Evolutionary conservation across 1,140 invertebrate species (phyloP), one percentile per base, ranked within the genome.

Genomic region (Saccostrea cuccullata): DNA sequence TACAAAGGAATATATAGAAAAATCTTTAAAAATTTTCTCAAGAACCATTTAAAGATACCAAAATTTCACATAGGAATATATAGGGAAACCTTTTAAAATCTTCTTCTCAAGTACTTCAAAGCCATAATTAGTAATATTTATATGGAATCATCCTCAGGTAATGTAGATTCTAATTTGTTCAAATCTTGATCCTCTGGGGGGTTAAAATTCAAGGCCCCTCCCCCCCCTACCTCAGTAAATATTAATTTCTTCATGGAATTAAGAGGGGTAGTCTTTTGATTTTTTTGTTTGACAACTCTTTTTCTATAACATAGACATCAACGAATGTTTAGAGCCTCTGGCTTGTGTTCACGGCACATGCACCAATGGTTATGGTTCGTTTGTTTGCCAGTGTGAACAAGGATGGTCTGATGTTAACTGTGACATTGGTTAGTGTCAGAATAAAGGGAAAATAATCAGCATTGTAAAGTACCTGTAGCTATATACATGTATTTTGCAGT

Each of bases 391-490:
- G n/a, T 85, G 84, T 67, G 6, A n/a, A 17, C 84, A 60, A n/a
- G 84, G 84, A 47, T 85, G 55, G n/a, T 13, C 56, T n/a, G 84
- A 58, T 0, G 5, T 2, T n/a, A 64, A 64, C 11, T 85, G 84
- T 64, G 84, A 85, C n/a, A 85, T 36, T 40, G 84, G 82, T 84
- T 84, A 84, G 82, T 84, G 40, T 55, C 36, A 84, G 2, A 55
- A 84, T n/a, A 56, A 82, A 15, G 23, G 9, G 47, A 47, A 47
- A 8, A 47, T 6, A 9, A 47, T 9, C 47, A 47, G 40, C 26
- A 82, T 30, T 30, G n/a, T 23, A 23, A 20, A 77, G 73, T 36
- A 36, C 23, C 6, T 26, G n/a, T 77, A 23, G 23, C 5, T 30
- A 30, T 15, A 23, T n/a, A 77, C 12, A 77, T 13, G 15, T 9